Base-by-base conservation (phyloP, 1,140 invertebrate genomes). In the Aphaenogaster floridana region DNA sequence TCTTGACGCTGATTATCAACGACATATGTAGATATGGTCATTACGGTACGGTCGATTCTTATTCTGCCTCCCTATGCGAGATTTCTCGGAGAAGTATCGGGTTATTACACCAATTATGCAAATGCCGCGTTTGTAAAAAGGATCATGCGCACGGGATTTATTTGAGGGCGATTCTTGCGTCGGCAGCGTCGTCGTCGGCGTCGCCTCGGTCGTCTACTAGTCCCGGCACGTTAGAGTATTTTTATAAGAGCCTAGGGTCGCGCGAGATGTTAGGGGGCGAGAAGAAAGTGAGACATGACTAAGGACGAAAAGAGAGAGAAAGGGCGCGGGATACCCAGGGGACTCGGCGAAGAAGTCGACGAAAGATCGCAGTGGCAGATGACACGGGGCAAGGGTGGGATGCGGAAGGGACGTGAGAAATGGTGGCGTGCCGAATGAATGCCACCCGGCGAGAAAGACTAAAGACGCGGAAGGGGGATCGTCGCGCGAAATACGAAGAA, bases 51-150 rank as follows among this genome's bases (percentile, higher is more conserved):
- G 72, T 42, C 36, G 28, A 71, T 81, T 71, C 21, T 81, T 81
- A 81, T 81, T 71, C 79, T 3, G 50, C 21, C 39, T 61, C 71
- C 34, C 21, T 45, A 21, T 21, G 39, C 3, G 61, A 86, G 89
- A 90, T 88, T 87, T 89, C 86, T 85, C 88, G 34, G 71, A 52
- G 64, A 45, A 87, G 80, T 90, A 87, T 89, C 88, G 88, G 88
- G 84, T 93, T 92, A 92, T 93, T 93, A 91, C 88, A 88, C 90
- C 91, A 91, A 93, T 93, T 93, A 92, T 91, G 91, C 69, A 92
- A 91, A 93, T 86, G 52, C 34, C 21, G 77, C 79, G 86, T 92
- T 90, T 92, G 91, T 90, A 88, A 91, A 92, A 91, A 91, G 77
- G 90, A 92, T 92, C 91, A 90, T 87, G 88, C 89, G 86, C 88